phyloP scores from a whole-genome alignment of 2,113 vertebrate species.

The Corapipo altera region DNA sequence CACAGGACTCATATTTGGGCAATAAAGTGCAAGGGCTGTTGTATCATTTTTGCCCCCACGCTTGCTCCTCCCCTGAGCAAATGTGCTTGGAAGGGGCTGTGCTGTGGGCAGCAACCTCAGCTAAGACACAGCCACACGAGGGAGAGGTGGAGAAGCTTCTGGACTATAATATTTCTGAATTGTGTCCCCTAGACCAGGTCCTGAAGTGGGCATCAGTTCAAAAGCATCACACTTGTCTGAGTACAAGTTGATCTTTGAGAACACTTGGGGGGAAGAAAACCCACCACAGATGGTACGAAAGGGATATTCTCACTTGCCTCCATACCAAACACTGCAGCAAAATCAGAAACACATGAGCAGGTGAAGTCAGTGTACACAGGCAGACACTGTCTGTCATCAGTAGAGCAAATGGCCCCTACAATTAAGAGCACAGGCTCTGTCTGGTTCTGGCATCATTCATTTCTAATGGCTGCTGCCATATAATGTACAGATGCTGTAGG shows the following conservation, averaged over 20 bases:
- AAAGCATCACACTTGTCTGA: background rate
- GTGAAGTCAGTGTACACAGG: background rate
- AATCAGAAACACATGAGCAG: background rate
- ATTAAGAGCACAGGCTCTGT: constrained; percentile 24
- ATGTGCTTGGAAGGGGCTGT: background rate
- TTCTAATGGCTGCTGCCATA: background rate
- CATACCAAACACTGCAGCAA: background rate
- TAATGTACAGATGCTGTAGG: background rate
- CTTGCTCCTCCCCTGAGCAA: background rate
- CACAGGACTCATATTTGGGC: background rate
- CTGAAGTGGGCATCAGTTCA: background rate
- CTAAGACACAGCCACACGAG: background rate
- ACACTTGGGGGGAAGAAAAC: accelerated
- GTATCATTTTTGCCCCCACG: accelerated
- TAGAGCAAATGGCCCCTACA: constrained; percentile 8
- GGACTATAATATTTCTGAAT: background rate
- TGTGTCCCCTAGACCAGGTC: background rate
- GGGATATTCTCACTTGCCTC: background rate
- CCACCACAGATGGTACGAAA: background rate
- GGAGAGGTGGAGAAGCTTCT: background rate
- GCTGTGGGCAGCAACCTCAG: background rate
- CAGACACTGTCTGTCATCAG: constrained; percentile 28
- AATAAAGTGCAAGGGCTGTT: background rate
- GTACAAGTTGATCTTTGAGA: background rate
- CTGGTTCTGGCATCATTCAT: constrained; percentile 40